Evolutionary conservation across 2,888 invertebrate genomes (phyloP).

Genomic region (Xiphydria camelus): DNA sequence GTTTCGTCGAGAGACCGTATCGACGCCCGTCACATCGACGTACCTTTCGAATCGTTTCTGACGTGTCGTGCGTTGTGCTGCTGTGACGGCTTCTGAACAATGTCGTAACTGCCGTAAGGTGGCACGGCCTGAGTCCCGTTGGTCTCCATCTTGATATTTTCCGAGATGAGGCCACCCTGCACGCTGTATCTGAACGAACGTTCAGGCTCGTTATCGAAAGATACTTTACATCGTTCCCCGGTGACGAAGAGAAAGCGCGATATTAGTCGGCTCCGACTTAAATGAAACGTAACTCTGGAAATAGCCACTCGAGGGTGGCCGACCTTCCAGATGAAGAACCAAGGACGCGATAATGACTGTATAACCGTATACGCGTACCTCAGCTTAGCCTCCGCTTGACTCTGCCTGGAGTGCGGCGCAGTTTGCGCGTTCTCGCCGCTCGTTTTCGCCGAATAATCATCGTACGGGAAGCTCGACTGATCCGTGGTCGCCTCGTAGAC

Average conservation of each 20-base stretch:
- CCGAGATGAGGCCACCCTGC: constrained; percentile 31
- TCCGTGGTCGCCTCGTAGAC: constrained; percentile 21
- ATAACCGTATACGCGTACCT: not conserved
- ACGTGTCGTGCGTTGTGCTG: constrained; percentile 24
- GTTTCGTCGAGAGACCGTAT: not conserved
- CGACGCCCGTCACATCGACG: not conserved
- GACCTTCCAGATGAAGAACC: no score
- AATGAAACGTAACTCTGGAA: no score
- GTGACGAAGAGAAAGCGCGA: no score
- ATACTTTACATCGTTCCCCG: no score
- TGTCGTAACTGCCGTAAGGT: constrained; percentile 40
- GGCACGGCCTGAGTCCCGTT: constrained; percentile 26
- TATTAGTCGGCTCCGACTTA: no score
- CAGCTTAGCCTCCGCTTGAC: constrained; percentile 22
- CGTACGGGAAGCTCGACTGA: constrained; percentile 27
- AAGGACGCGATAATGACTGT: not conserved
- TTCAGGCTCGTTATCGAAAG: not conserved
- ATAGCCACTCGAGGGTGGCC: no score
- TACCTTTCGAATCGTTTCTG: constrained; percentile 32
- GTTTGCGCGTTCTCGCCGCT: constrained; percentile 36
- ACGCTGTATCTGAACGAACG: constrained; percentile 31
- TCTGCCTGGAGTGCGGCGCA: constrained; percentile 28
- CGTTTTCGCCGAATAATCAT: constrained; percentile 22
- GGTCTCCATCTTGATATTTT: constrained; percentile 18
- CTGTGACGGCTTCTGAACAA: constrained; percentile 26